phyloP scores from a whole-genome alignment of 2,888 invertebrate genomes.

The Balanococcus diminutus region DNA sequence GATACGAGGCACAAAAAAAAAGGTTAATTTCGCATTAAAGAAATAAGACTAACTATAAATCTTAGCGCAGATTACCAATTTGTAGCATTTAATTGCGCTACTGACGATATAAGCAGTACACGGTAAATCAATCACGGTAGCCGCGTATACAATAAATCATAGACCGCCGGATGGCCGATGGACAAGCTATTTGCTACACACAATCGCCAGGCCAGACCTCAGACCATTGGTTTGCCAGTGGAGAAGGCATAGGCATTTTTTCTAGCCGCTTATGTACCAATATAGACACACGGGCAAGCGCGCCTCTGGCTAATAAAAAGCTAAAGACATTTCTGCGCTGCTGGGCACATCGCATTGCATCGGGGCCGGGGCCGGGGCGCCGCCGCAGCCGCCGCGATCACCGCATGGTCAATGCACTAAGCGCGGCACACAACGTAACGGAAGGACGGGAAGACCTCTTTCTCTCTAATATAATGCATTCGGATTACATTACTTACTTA shows the following conservation, averaged over 20 bases:
- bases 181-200: slow-evolving; percentile 30
- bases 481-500: too few species aligned
- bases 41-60: slow-evolving; percentile 47
- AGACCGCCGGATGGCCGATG: slow-evolving; percentile 36
- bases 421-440: too few species aligned
- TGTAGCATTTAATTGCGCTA: slow-evolving; percentile 54
- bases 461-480: not conserved
- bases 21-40: slow-evolving; percentile 52
- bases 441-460: too few species aligned
- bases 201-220: not conserved
- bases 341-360: not conserved
- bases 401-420: not conserved
- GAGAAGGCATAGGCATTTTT: not conserved
- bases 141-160: slow-evolving; percentile 50
- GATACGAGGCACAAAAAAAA: not conserved
- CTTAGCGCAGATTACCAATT: slow-evolving; percentile 51
- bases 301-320: not conserved
- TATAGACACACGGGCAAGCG: not conserved
- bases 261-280: not conserved
- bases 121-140: slow-evolving; percentile 53
- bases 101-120: slow-evolving; percentile 51
- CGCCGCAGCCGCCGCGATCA: too few species aligned
- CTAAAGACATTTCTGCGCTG: not conserved
- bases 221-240: not conserved
- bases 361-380: too few species aligned